Evolutionary conservation across 2,888 invertebrate genomes (phyloP).

Genomic region (Helobdella robusta): DNA sequence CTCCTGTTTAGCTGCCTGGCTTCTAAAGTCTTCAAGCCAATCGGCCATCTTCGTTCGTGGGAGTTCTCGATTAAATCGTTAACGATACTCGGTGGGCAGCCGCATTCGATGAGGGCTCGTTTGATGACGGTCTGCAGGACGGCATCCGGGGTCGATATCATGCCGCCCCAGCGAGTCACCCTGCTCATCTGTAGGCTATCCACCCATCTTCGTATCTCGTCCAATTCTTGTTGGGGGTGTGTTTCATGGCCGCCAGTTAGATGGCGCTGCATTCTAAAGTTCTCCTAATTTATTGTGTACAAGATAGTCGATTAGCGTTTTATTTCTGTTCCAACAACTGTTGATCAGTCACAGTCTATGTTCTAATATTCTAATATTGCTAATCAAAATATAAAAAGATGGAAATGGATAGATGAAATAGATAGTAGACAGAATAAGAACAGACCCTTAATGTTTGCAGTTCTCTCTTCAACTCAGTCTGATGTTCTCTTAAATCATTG

Average conservation of each 20-base stretch:
- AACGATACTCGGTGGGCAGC: constrained; percentile 83
- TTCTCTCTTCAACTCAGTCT: constrained; percentile 80
- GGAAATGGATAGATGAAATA: background rate
- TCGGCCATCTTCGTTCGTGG: constrained; percentile 89
- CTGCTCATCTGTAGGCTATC: constrained; percentile 51
- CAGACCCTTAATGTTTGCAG: constrained; percentile 71
- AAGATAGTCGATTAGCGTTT: too few relatives aligned
- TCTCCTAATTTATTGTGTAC: too few relatives aligned
- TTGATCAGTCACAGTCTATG: too few relatives aligned
- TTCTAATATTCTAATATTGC: too few relatives aligned
- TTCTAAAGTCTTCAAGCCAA: constrained; percentile 77
- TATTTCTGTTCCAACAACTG: too few relatives aligned
- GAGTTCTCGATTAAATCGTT: constrained; percentile 94
- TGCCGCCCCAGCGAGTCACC: constrained; percentile 92
- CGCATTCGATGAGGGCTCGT: constrained; percentile 76
- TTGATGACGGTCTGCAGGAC: constrained; percentile 82
- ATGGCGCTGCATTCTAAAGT: too few relatives aligned
- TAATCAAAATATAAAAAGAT: too few relatives aligned
- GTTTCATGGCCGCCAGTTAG: background rate
- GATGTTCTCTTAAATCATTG: constrained; percentile 72
- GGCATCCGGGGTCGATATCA: constrained; percentile 95
- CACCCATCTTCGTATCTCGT: constrained; percentile 41
- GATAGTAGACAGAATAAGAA: background rate
- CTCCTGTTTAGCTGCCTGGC: constrained; percentile 85
- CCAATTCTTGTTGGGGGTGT: background rate